Conservation (phyloP, 2,888 invertebrate species). For the Allolobophora icterica region DNA sequence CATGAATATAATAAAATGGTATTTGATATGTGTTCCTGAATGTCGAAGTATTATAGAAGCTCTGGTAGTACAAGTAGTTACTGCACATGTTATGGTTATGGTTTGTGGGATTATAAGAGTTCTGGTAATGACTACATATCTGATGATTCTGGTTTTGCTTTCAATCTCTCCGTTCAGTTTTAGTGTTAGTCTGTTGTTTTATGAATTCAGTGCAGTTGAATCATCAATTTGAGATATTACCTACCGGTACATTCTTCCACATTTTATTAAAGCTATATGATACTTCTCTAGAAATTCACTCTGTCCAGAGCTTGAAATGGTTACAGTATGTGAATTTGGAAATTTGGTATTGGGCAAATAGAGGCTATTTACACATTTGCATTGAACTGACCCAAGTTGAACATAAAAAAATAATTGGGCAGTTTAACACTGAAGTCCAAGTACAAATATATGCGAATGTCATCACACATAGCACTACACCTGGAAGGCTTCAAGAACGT, state of each 20-base stretch:
- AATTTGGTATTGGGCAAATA: neutral
- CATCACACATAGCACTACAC: neutral
- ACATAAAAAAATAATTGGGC: neutral
- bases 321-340: neutral
- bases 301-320: neutral
- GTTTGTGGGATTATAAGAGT: no score
- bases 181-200: no score
- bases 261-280: neutral
- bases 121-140: no score
- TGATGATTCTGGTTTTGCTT: no score
- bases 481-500: neutral
- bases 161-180: neutral
- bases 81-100: no score
- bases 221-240: neutral
- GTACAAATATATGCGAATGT: no score
- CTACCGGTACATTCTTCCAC: no score
- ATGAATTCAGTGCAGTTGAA: neutral
- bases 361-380: neutral
- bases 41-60: neutral
- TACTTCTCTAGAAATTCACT: neutral
- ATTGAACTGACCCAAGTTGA: neutral
- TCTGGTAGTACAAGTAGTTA: no score
- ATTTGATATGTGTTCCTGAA: neutral
- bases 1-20: conserved; percentile 6
- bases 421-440: neutral